Conservation (phyloP, 2,888 invertebrate species). For the Chalcosyrphus nemorum region DNA sequence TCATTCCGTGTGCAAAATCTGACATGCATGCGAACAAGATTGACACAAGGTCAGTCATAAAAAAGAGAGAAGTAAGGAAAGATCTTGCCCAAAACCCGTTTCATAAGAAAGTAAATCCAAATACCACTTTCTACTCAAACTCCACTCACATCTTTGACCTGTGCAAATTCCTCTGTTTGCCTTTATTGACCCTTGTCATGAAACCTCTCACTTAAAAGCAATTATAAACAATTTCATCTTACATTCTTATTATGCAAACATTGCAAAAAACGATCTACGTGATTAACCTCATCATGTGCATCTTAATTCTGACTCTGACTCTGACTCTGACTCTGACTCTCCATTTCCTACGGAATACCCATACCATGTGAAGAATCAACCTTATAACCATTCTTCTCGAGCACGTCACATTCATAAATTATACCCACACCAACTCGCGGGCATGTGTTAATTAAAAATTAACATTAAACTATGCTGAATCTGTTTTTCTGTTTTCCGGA, state of each 20-base stretch:
- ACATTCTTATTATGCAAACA: constrained; percentile 25
- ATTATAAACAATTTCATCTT: neutral
- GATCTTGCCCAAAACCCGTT: too few relatives aligned
- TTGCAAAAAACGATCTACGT: constrained; percentile 11
- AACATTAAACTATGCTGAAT: constrained; percentile 61
- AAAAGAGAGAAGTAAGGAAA: too few relatives aligned
- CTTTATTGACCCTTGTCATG: constrained; percentile 14
- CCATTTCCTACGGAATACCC: constrained; percentile 1
- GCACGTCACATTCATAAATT: constrained; percentile 51
- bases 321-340: constrained; percentile 8
- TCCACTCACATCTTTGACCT: neutral
- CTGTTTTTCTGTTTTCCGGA: constrained; percentile 32
- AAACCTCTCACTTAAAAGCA: neutral
- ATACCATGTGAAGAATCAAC: constrained; percentile 11
- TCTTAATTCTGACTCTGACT: constrained; percentile 16
- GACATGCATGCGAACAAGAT: too few relatives aligned
- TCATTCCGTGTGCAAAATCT: too few relatives aligned
- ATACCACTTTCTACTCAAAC: neutral
- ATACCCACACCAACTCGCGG: constrained; percentile 19
- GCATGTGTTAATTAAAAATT: constrained; percentile 61
- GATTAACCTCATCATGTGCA: constrained; percentile 34
- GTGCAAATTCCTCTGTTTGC: neutral
- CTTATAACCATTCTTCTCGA: neutral
- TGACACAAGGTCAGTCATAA: too few relatives aligned
- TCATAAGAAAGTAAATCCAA: constrained; percentile 1